These are phyloP conservation scores for Solenodon paradoxus DNA, from an alignment of 2,113 vertebrate species.

Conservation along the genomic window DNA sequence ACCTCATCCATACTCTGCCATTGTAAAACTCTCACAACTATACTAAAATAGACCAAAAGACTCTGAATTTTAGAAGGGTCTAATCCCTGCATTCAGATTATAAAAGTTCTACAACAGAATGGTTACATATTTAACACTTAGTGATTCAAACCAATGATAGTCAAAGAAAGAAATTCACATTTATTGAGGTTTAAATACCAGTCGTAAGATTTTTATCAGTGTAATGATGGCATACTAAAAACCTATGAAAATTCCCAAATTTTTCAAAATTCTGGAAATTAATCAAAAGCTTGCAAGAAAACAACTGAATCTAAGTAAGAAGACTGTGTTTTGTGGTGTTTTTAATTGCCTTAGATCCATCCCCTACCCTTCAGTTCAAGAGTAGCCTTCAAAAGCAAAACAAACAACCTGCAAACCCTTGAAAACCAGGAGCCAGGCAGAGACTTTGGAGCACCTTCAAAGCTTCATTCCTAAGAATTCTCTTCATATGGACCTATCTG, in stretches of 20 bases:
- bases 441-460: background rate
- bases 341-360: background rate
- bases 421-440: background rate
- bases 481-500: background rate
- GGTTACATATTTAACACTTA: background rate
- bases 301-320: background rate
- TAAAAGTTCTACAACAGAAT: background rate
- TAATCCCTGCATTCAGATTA: background rate
- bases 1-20: background rate
- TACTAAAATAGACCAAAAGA: background rate
- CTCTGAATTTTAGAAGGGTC: background rate
- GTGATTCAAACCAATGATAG: background rate
- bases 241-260: background rate
- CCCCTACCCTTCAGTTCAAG: background rate
- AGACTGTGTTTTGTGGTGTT: background rate
- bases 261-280: background rate
- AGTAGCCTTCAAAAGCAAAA: background rate
- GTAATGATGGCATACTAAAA: background rate
- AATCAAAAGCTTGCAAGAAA: background rate
- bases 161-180: background rate
- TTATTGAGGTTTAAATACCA: background rate
- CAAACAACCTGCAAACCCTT: background rate
- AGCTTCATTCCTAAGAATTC: background rate
- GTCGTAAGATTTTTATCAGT: background rate
- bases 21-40: background rate